phyloP scores from a whole-genome alignment of 2,797 vertebrate genomes.

The Leptodactylus fallax region DNA sequence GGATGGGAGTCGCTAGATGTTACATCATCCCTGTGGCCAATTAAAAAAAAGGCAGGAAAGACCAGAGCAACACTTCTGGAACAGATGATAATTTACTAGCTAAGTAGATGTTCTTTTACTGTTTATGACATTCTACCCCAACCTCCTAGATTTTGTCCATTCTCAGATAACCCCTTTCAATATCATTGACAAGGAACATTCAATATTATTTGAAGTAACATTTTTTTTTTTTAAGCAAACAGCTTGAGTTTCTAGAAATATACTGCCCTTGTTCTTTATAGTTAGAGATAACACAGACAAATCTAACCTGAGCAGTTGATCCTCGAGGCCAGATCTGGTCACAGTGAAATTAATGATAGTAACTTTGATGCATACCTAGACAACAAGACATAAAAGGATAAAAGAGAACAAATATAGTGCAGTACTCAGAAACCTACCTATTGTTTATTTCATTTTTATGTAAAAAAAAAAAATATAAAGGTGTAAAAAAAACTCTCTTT shows the following conservation, averaged over 20 bases:
- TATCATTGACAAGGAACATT: background rate
- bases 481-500: background rate
- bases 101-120: no score
- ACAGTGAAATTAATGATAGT: conserved; percentile 92
- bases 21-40: no score
- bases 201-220: background rate
- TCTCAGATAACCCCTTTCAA: no score
- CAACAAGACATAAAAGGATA: conserved; percentile 28
- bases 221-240: background rate
- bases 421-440: background rate
- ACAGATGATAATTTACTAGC: no score
- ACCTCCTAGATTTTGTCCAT: no score
- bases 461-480: background rate
- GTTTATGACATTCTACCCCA: no score
- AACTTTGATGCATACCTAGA: conserved; percentile 90
- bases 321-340: conserved; percentile 86
- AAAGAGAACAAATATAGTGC: background rate
- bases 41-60: no score
- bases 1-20: no score
- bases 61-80: no score
- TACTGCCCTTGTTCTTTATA: conserved; percentile 17
- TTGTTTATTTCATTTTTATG: background rate
- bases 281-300: conserved; percentile 8
- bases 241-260: background rate
- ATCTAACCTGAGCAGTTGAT: conserved; percentile 86